Percentiles rank a stretch among this genome's conserved stretches.
phyloP scores from a whole-genome alignment of 2,113 vertebrate genomes.

The Sterna hirundo region DNA sequence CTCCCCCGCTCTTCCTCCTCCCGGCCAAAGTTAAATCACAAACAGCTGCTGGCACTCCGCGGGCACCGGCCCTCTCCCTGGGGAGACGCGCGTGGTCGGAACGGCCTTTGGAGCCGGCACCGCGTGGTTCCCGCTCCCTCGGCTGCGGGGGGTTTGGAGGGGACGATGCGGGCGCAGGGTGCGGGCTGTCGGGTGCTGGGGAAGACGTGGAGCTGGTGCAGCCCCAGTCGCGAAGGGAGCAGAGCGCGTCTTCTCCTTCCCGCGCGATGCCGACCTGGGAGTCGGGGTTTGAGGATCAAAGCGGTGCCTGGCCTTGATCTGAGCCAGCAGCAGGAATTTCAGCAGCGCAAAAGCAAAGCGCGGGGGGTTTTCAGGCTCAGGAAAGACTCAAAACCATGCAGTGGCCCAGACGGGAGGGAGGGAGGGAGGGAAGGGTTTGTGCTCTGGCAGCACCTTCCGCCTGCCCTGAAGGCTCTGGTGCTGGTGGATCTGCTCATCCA shows the following conservation, averaged over 20 bases:
- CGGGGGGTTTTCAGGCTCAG: neutral
- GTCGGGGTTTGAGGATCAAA: too few relatives aligned
- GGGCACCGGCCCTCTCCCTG: neutral
- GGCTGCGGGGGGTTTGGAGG: neutral
- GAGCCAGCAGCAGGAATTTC: neutral
- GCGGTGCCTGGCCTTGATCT: too few relatives aligned
- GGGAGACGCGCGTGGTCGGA: neutral
- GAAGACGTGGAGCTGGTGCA: too few relatives aligned
- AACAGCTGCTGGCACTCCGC: conserved; percentile 20
- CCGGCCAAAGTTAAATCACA: conserved; percentile 14
- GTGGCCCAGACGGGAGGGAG: neutral
- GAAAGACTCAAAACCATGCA: neutral
- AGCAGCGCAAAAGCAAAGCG: neutral
- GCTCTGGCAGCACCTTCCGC: neutral
- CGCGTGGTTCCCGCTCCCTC: rapidly evolving
- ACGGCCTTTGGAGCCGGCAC: neutral
- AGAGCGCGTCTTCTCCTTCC: too few relatives aligned
- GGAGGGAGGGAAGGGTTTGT: neutral
- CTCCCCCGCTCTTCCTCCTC: conserved; percentile 42
- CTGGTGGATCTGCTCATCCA: neutral
- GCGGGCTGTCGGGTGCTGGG: too few relatives aligned
- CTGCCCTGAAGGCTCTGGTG: neutral
- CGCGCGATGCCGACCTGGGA: too few relatives aligned
- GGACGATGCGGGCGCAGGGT: too few relatives aligned
- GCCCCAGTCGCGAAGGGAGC: too few relatives aligned